These are phyloP conservation scores for Pelosia muscerda DNA, from an alignment of 2,888 invertebrate genomes.

Conservation along the genomic window DNA sequence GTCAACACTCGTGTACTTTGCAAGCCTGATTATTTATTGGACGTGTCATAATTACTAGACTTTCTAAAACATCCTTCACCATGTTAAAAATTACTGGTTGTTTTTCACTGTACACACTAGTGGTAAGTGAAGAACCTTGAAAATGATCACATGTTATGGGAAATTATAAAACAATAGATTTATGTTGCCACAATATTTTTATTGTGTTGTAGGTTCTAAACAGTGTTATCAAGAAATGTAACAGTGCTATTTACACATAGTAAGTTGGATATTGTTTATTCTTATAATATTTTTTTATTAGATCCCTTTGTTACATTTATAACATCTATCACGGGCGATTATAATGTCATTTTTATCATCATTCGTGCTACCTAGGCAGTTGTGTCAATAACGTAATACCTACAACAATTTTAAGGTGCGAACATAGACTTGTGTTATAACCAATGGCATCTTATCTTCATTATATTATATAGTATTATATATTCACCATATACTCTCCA, in stretches of 20 bases:
- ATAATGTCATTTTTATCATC: neutral
- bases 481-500: too few species aligned
- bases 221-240: conserved; percentile 49
- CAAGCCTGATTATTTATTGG: conserved; percentile 28
- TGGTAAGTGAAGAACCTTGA: conserved; percentile 35
- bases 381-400: neutral
- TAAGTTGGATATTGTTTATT: conserved; percentile 55
- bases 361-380: neutral
- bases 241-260: conserved; percentile 77
- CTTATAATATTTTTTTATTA: neutral
- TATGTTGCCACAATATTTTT: conserved; percentile 18
- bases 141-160: conserved; percentile 1
- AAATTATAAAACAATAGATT: conserved; percentile 15
- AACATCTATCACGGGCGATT: neutral
- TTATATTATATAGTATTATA: neutral
- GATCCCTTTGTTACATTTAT: neutral
- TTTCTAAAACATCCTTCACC: conserved; percentile 32
- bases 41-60: conserved; percentile 21
- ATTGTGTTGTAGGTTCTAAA: conserved; percentile 59
- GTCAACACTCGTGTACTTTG: conserved; percentile 12
- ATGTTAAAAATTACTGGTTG: conserved; percentile 46
- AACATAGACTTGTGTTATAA: neutral
- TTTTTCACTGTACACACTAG: conserved; percentile 28
- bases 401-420: neutral
- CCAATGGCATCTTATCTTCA: neutral